A percentile compares a stretch with the other conserved stretches of the same genome.
These are phyloP conservation scores for Solenopsis invicta DNA, from an alignment of 1,140 invertebrate species.

Conservation along the genomic window DNA sequence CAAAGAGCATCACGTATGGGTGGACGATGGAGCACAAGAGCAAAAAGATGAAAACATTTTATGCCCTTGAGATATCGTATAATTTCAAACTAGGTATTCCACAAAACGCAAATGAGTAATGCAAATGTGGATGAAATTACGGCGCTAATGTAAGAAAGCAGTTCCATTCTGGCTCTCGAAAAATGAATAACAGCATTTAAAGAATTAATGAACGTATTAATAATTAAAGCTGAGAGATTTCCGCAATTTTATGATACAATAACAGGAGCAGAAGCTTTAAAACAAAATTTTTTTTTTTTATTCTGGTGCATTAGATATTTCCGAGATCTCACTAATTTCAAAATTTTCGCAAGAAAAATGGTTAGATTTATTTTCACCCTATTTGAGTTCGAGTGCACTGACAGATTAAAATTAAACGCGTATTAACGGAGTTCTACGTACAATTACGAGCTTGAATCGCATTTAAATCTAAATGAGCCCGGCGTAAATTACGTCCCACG, in stretches of 20 bases:
- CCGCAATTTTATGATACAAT: neutral
- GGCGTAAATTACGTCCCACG: neutral
- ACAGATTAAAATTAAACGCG: neutral
- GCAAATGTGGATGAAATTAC: neutral
- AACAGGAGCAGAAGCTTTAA: neutral
- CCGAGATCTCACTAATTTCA: neutral
- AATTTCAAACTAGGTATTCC: neutral
- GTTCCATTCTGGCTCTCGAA: neutral
- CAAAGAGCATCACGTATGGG: neutral
- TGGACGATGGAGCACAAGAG: neutral
- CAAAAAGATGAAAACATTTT: slow-evolving; percentile 27
- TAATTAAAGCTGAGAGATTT: neutral
- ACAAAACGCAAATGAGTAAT: neutral
- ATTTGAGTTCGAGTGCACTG: neutral
- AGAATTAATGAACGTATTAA: neutral
- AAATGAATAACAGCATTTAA: neutral
- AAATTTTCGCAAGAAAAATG: neutral
- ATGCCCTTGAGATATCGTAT: slow-evolving; percentile 13
- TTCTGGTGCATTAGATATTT: neutral
- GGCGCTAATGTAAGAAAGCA: neutral
- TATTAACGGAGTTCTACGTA: neutral
- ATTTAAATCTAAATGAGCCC: neutral
- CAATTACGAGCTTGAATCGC: neutral
- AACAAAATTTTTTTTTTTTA: too few species aligned
- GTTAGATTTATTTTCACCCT: neutral